Conservation (phyloP, 2,888 invertebrate genomes). For the Podabrus alpinus region DNA sequence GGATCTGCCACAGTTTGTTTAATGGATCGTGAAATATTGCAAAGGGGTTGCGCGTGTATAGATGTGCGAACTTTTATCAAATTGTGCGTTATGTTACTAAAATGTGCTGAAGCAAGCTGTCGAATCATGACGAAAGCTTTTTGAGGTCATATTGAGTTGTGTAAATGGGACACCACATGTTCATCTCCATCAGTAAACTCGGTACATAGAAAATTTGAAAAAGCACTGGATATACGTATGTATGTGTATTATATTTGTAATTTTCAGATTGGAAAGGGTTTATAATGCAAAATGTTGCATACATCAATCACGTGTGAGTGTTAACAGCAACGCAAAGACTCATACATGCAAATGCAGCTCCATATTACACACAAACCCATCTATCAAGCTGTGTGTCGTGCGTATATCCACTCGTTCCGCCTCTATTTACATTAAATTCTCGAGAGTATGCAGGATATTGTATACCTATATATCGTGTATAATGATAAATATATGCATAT, state of each 20-base stretch:
- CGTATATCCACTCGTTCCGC: constrained; percentile 24
- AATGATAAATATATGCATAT: not conserved
- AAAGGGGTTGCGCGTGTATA: constrained; percentile 14
- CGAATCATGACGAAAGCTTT: constrained; percentile 21
- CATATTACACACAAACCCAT: constrained; percentile 29
- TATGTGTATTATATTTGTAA: not conserved
- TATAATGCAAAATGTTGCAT: constrained; percentile 23
- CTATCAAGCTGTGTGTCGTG: constrained; percentile 30
- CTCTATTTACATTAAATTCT: constrained; percentile 18
- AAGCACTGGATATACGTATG: too few relatives aligned
- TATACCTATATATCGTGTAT: constrained; percentile 7
- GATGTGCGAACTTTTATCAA: constrained; percentile 28
- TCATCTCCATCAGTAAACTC: not conserved
- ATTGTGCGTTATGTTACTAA: constrained; percentile 16
- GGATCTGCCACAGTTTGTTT: constrained; percentile 12
- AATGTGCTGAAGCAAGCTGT: constrained; percentile 16
- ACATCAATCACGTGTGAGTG: constrained; percentile 35
- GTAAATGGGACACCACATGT: constrained; percentile 4
- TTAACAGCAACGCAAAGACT: constrained; percentile 33
- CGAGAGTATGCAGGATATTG: constrained; percentile 10
- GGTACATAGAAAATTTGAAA: not conserved
- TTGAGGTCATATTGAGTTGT: constrained; percentile 9
- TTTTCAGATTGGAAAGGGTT: not conserved
- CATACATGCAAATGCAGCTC: constrained; percentile 34
- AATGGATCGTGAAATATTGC: constrained; percentile 28